A percentile compares a stretch with the other conserved stretches of the same genome.
phyloP scores from a whole-genome alignment of 2,113 vertebrate species.

The Propithecus coquereli region DNA sequence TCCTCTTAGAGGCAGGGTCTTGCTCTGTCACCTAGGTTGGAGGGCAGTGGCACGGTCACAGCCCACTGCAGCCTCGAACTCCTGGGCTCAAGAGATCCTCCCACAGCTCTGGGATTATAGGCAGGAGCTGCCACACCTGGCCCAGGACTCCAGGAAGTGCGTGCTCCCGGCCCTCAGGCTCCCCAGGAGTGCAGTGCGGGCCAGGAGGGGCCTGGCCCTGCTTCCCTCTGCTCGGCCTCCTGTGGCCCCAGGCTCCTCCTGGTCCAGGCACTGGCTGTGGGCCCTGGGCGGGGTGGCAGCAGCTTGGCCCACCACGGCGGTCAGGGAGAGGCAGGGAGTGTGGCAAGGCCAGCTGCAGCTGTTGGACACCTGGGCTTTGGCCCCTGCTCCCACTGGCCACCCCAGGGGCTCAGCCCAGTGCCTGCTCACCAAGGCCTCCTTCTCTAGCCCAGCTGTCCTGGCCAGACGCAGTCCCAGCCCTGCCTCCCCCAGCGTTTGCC shows the following conservation, averaged over 20 bases:
- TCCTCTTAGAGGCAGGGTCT: no score
- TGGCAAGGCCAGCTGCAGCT: neutral
- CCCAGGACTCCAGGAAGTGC: no score
- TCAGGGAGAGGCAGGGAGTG: rapidly evolving
- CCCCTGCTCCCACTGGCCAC: neutral
- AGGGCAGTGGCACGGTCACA: no score
- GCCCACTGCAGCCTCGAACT: no score
- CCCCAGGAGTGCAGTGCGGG: neutral
- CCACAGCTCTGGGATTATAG: no score
- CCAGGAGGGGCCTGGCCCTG: neutral
- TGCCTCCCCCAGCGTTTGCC: neutral
- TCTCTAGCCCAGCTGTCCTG: neutral
- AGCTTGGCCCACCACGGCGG: neutral
- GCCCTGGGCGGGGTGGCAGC: neutral
- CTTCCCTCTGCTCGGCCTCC: neutral
- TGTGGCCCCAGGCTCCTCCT: neutral
- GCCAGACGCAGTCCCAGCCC: neutral
- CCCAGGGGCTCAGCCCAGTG: neutral
- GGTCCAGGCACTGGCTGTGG: neutral
- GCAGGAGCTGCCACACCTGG: no score
- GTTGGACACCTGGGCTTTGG: neutral
- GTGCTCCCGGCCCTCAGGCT: neutral
- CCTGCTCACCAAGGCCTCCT: neutral
- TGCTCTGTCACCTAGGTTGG: no score
- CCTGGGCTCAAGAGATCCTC: no score